Conservation (phyloP, 2,113 vertebrate genomes). For the Nothoprocta pentlandii region DNA sequence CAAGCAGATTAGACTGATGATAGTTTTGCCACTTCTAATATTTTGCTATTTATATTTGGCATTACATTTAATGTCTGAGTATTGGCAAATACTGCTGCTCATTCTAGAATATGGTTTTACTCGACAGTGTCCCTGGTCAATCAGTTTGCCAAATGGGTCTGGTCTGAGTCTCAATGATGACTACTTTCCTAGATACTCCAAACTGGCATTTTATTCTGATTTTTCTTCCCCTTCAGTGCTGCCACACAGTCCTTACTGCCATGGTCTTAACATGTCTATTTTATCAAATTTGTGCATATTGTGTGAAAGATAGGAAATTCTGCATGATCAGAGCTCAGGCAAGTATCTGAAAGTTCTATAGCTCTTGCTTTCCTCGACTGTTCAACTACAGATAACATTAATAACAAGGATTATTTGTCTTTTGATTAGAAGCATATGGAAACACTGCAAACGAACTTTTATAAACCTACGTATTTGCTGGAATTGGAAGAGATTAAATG, state of each 20-base stretch:
- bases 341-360: background rate
- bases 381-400: background rate
- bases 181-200: background rate
- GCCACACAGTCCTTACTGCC: background rate
- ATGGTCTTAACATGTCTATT: background rate
- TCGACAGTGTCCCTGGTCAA: background rate
- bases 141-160: background rate
- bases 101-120: background rate
- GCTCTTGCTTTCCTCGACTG: background rate
- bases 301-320: background rate
- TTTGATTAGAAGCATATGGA: background rate
- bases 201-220: background rate
- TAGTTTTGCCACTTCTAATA: background rate
- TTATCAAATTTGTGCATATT: background rate
- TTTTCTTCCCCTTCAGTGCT: background rate
- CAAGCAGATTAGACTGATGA: background rate
- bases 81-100: background rate
- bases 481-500: background rate
- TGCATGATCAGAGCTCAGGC: background rate
- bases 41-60: background rate
- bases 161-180: fast-evolving
- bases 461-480: background rate
- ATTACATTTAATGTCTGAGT: background rate
- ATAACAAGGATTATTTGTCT: background rate
- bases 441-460: background rate